Conservation (phyloP, 2,797 vertebrate species). For the Gambusia yucatana region DNA sequence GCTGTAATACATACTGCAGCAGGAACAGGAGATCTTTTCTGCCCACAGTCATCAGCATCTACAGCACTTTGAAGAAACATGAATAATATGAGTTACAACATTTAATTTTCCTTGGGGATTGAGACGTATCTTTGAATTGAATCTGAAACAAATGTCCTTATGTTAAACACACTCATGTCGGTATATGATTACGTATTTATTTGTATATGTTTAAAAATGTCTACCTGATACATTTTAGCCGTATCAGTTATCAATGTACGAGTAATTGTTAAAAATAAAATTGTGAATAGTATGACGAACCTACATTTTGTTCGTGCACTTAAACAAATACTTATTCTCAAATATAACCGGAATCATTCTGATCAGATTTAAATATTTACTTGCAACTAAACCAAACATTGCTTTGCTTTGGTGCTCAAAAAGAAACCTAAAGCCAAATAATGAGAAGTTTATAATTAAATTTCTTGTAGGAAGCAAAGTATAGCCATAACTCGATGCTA, state of each 20-base stretch:
- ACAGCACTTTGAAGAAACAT: background rate
- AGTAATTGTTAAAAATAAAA: background rate
- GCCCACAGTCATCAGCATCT: background rate
- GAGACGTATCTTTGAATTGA: background rate
- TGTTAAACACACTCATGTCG: background rate
- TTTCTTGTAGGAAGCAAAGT: background rate
- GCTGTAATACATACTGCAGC: background rate
- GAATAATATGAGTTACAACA: background rate
- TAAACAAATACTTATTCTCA: background rate
- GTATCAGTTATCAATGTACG: background rate
- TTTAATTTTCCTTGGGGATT: background rate
- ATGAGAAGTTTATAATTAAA: background rate
- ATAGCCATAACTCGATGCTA: constrained; percentile 5
- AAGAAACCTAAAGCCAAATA: background rate
- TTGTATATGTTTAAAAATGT: background rate
- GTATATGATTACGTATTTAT: background rate
- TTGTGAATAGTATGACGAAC: background rate
- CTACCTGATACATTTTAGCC: background rate
- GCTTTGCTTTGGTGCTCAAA: background rate
- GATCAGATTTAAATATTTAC: background rate
- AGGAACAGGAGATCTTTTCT: background rate
- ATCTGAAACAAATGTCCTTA: background rate
- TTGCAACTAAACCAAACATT: background rate
- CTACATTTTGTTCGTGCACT: background rate
- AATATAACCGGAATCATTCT: background rate